These are phyloP conservation scores for Lasioglossum leucozonium DNA, from an alignment of 2,888 invertebrate genomes.

Conservation along the genomic window DNA sequence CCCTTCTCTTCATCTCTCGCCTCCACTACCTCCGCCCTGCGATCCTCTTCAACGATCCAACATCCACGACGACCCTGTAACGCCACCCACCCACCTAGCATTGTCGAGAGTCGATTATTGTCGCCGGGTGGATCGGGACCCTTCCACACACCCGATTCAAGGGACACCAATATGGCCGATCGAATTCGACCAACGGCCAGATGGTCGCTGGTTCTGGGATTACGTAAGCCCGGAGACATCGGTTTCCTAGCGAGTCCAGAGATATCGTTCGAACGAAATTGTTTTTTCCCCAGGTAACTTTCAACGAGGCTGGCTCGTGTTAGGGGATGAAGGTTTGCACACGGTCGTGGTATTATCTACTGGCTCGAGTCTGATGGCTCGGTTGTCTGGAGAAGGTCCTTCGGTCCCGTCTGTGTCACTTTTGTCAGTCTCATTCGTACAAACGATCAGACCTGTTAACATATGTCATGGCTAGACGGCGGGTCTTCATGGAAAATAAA, in stretches of 20 bases:
- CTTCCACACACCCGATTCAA: conserved; percentile 29
- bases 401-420: no score
- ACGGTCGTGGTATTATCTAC: background rate
- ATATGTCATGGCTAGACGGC: no score
- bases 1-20: background rate
- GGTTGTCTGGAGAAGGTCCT: no score
- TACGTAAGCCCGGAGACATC: background rate
- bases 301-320: background rate
- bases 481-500: no score
- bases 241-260: background rate
- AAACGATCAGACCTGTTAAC: no score
- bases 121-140: conserved; percentile 52
- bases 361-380: background rate
- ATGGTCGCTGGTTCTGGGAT: background rate
- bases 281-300: background rate
- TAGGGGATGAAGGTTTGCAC: background rate
- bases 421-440: no score
- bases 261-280: background rate
- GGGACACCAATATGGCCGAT: conserved; percentile 59
- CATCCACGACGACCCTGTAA: conserved; percentile 58
- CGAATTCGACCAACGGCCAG: conserved; percentile 33
- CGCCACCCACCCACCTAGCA: conserved; percentile 47
- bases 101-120: conserved; percentile 70
- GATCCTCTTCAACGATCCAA: conserved; percentile 28
- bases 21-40: background rate